These are phyloP conservation scores for Isaurus tuberculatus DNA, from an alignment of 92 coral and sea anemone species.

Conservation along the genomic window DNA sequence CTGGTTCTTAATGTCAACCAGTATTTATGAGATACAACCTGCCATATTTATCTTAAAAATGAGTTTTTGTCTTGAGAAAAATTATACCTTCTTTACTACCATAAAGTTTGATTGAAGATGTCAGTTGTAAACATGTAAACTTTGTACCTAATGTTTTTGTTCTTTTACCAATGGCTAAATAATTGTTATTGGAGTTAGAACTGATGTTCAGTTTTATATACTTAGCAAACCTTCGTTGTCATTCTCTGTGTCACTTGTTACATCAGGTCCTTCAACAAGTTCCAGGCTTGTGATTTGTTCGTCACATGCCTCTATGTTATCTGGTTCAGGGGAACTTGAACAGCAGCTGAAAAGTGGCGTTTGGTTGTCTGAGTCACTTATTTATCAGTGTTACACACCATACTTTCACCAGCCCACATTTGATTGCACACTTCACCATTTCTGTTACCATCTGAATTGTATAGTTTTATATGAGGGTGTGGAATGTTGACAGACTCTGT, in stretches of 20 bases:
- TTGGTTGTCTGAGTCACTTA: too few relatives aligned
- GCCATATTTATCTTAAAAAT: neutral
- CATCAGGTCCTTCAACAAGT: too few relatives aligned
- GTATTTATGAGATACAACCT: neutral
- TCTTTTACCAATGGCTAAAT: neutral
- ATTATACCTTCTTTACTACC: neutral
- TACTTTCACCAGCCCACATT: too few relatives aligned
- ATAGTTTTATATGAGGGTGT: slow-evolving; percentile 31
- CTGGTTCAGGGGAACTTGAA: too few relatives aligned
- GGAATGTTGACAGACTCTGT: slow-evolving; percentile 21
- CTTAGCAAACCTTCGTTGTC: neutral
- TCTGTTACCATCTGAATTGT: slow-evolving; percentile 30
- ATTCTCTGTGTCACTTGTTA: too few relatives aligned
- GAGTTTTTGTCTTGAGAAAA: neutral
- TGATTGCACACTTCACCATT: too few relatives aligned
- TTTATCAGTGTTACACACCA: too few relatives aligned
- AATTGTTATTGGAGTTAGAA: neutral
- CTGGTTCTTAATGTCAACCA: neutral
- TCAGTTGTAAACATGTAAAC: neutral
- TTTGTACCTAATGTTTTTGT: neutral
- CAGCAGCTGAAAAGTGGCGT: neutral
- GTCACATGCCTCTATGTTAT: too few relatives aligned
- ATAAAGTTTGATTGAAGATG: neutral
- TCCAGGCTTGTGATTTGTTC: too few relatives aligned
- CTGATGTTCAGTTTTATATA: neutral